Evolutionary conservation across 23 tunicate species (phyloP), one percentile per base, ranked within the genome.

Genomic region (Diplosoma virens): DNA sequence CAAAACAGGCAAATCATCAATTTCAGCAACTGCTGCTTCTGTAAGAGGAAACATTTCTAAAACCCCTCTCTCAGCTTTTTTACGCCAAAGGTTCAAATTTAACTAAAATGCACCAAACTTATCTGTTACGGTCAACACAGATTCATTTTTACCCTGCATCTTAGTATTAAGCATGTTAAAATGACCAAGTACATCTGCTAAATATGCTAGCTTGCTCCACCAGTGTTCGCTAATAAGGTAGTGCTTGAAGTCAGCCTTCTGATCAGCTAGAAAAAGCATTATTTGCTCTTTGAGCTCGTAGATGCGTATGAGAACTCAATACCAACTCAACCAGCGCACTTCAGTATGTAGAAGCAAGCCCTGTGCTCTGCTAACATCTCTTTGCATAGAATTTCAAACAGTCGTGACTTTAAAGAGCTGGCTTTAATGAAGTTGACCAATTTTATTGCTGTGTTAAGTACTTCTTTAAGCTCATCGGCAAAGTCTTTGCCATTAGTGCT

Each of bases 81-180:
- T 27, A 6, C 32, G 80, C 67, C 80, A 75, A 31, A 75, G 29
- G 31, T 72, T 22, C 32, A 72, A 22, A 60, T 72, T 75, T 20
- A 29, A 20, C 23, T 29, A 23, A 75, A 75, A 55, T 56, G 37
- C 67, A 55, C 35, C 5, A 17, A 55, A 30, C 25, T 56, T 75
- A n/a, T 55, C 48, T 11, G 68, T 75, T 2, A 34, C 30, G 4
- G 28, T 17, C 75, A 37, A n/a, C 54, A 17, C 23, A 18, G 53
- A 7, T 68, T 68, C 75, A 68, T 68, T 68, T 25, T 25, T 68
- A 5, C 75, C 75, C 21, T 68, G 75, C 75, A 68, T 68, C 23
- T 68, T 36, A 22, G 53, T 68, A 25, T 68, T 68, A 21, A 73
- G 79, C 27, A 3, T 26, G 35, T 73, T 73, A 17, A 73, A 50